A percentile compares a stretch with the other conserved stretches of the same genome.
Conservation (phyloP, 2,888 invertebrate species). For the Aphidius colemani region DNA sequence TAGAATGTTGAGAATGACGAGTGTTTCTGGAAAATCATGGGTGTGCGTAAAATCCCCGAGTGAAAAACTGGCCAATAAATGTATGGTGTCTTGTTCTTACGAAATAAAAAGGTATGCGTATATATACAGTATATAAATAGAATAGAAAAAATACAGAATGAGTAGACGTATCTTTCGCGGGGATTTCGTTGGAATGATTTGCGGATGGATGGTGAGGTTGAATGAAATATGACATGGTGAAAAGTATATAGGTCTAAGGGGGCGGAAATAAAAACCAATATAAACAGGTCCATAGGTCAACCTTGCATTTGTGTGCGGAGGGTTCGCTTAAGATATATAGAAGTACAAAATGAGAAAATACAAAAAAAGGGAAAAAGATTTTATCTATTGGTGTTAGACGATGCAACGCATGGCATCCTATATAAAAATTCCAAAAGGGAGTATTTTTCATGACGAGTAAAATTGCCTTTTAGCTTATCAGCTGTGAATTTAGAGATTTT, state of each 20-base stretch:
- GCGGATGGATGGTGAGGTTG: slow-evolving; percentile 20
- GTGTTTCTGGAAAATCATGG: background rate
- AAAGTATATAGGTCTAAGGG: slow-evolving; percentile 24
- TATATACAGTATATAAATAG: background rate
- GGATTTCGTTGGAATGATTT: slow-evolving; percentile 15
- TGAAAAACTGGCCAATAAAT: slow-evolving; percentile 33
- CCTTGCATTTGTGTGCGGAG: slow-evolving; percentile 6
- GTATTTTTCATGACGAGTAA: slow-evolving; percentile 1
- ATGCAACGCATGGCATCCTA: slow-evolving; percentile 15
- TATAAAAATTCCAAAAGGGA: slow-evolving; percentile 26
- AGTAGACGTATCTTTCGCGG: slow-evolving; percentile 5
- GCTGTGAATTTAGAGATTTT: slow-evolving; percentile 17
- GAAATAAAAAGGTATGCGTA: slow-evolving; percentile 11
- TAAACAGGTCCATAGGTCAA: slow-evolving; percentile 30
- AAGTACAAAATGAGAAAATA: slow-evolving; percentile 3
- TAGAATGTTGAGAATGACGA: slow-evolving; percentile 16
- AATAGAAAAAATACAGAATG: slow-evolving; percentile 12
- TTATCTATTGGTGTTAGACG: background rate
- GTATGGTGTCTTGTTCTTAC: slow-evolving; percentile 19
- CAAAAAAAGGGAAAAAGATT: background rate
- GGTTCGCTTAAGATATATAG: slow-evolving; percentile 1
- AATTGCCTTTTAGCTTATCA: slow-evolving; percentile 11
- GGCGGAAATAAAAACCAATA: slow-evolving; percentile 30
- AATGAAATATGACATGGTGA: slow-evolving; percentile 29
- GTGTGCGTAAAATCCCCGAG: slow-evolving; percentile 19